These are phyloP conservation scores for Drosophila stalkeri DNA, from an alignment of 2,888 invertebrate species.

Conservation along the genomic window DNA sequence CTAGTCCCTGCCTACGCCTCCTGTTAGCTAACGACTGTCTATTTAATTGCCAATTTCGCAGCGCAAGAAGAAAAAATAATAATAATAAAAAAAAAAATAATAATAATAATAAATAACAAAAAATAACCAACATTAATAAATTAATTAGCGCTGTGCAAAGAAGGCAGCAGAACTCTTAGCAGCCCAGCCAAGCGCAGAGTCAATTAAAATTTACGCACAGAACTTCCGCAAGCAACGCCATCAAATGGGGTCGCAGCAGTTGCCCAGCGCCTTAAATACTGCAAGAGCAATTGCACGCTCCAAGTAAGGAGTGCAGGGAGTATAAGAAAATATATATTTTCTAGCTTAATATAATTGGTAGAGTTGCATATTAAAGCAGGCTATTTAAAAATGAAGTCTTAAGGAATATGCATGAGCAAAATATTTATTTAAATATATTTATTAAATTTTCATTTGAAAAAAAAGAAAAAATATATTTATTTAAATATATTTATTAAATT, in stretches of 20 bases:
- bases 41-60: slow-evolving; percentile 74
- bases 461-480: neutral
- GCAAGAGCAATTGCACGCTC: neutral
- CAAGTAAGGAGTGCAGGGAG: neutral
- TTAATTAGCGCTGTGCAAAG: slow-evolving; percentile 59
- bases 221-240: slow-evolving; percentile 14
- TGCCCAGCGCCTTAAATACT: neutral
- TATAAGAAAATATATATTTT: neutral
- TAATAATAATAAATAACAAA: slow-evolving; percentile 29
- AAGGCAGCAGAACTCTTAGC: slow-evolving; percentile 25
- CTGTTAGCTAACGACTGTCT: slow-evolving; percentile 47
- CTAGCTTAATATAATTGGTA: neutral
- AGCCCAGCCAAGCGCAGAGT: slow-evolving; percentile 52
- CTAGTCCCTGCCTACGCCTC: neutral
- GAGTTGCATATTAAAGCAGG: neutral
- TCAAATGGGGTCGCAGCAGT: slow-evolving; percentile 2
- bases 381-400: neutral
- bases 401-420: too few relatives aligned
- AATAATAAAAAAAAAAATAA: slow-evolving; percentile 32
- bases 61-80: slow-evolving; percentile 26
- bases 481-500: neutral
- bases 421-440: neutral
- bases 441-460: too few relatives aligned
- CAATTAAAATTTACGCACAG: slow-evolving; percentile 71
- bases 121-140: slow-evolving; percentile 71